Evolutionary conservation across 2,888 invertebrate genomes (phyloP), one percentile per base, ranked within the genome.

Genomic region (Stegana nigrithorax): DNA sequence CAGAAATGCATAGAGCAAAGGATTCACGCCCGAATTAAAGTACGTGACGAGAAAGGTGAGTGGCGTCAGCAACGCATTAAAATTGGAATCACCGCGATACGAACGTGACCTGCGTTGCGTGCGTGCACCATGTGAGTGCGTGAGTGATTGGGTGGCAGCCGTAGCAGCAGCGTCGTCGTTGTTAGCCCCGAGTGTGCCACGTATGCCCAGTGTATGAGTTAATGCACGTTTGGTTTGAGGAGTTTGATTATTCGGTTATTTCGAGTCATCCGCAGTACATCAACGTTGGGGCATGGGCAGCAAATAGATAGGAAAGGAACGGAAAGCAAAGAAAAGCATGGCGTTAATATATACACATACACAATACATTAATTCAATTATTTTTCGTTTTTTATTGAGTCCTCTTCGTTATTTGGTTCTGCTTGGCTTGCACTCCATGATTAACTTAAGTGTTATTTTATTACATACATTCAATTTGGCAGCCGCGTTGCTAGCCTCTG

Each of bases 21-120:
- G 96, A 86, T 97, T 96, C 67, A 96, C 90, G 53, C 92, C 96
- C 17, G 95, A 95, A 87, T 96, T 96, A 85, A 93, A 91, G 84
- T 95, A 97, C 45, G 95, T 91, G 72, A 95, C 89, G 66, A 96
- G 89, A 85, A 94, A 95, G 23, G 95, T 94, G 65, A 94, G 88
- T 1, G 96, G 95, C 8, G 95, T 94, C 66, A 95, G 88, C 17
- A 93, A 86, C 6, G 91, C 91, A 78, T 92, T 92, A 82, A 93
- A 92, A 79, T 91, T 90, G 66, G 91, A 90, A 74, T 90, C 88
- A 66, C 92, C 92, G 69, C 90, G 88, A 84, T 91, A 92, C 67
- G 88, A 88, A 58, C 87, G 87, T 68, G 90, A 90, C 86, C 86
- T 86, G 75, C 42, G 63, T 66, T 57, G 50, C 26, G 51, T 58